Evolutionary conservation across 2,888 invertebrate species (phyloP), one percentile per base, ranked within the genome.

Genomic region (Pandemis corylana): DNA sequence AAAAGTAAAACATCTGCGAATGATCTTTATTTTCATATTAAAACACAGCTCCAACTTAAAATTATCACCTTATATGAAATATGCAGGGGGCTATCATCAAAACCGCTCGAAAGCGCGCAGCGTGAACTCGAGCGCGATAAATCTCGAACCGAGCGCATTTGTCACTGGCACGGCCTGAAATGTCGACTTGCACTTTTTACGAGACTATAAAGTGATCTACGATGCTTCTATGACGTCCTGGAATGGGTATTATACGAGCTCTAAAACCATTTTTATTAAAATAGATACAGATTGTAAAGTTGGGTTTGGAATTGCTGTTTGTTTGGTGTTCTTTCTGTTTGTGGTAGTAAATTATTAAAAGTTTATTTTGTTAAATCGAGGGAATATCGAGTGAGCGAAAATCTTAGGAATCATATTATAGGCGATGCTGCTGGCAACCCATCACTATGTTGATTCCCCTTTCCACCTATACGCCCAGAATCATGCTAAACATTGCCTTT

Each of bases 101-200:
- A 89, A 75, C 66, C 84, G 81, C 82, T 76, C 76, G 61, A 74
- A 76, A 79, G 79, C 78, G 80, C 81, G 77, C 83, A 81, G 80
- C 75, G 82, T 84, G 87, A 76, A 79, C 81, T 81, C 79, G 85
- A 83, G 80, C 81, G 49, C 84, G 81, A 89, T 90, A 91, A 90
- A 90, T 81, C 85, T 82, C 78, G 84, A 80, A 78, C 80, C 75
- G 79, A 78, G 81, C 78, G 78, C 86, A 88, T 88, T 89, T 87
- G 89, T 89, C 88, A 89, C 79, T 78, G 79, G 78, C 78, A 72
- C 73, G 78, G 76, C 77, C 76, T 73, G 79, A 72, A 75, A 78
- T 80, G 80, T 78, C 80, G 85, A 80, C 82, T 83, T 83, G 84
- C 84, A 84, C 83, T 87, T 84, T 87, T 75, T 87, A 87, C 81